These are phyloP conservation scores for human DNA, from an alignment of 2,113 vertebrate genomes.

Conservation along the genomic window GRCh38 chr7:31297001-31297500, in stretches of 20 bases:
- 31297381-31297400: neutral
- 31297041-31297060: neutral
- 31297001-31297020: too few relatives aligned
- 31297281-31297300: neutral
- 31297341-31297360: neutral
- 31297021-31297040: neutral
- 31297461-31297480: neutral
- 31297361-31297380: neutral
- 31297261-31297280: neutral
- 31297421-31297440: neutral
- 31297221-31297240: neutral
- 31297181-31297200: neutral
- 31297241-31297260: neutral
- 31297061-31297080: neutral
- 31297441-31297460: neutral
- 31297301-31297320: neutral
- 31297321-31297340: neutral
- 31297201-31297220: too few relatives aligned
- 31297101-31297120: neutral
- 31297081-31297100: neutral
- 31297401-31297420: slow-evolving; percentile 20
- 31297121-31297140: neutral
- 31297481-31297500: slow-evolving; percentile 52
- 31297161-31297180: neutral
- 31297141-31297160: neutral